Evolutionary conservation across 2,888 invertebrate genomes (phyloP).

Genomic region (Metalampra italica): DNA sequence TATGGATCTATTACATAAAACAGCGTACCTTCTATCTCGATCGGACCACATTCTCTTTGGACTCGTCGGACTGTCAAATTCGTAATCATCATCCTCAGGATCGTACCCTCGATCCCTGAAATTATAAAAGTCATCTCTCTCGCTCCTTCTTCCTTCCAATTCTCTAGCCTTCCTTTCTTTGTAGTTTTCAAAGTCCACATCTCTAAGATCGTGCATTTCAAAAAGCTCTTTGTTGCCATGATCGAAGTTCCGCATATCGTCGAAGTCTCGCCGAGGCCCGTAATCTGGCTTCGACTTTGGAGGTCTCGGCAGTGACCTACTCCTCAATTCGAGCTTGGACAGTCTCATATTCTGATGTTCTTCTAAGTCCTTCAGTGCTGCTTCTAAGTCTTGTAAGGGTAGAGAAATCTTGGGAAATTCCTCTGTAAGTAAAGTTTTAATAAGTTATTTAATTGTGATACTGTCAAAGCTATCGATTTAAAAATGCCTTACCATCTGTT

Average conservation of each 20-base stretch:
- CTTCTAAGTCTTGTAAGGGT: slow-evolving; percentile 65
- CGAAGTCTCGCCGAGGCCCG: slow-evolving; percentile 51
- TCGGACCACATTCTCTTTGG: slow-evolving; percentile 37
- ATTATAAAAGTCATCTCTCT: slow-evolving; percentile 39
- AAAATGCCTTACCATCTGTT: slow-evolving; percentile 36
- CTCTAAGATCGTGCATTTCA: slow-evolving; percentile 66
- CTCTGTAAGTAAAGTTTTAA: slow-evolving; percentile 33
- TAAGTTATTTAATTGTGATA: not conserved
- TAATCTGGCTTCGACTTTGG: slow-evolving; percentile 48
- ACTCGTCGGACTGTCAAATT: slow-evolving; percentile 48
- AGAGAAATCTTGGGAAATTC: slow-evolving; percentile 68
- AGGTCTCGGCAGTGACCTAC: slow-evolving; percentile 64
- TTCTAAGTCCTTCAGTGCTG: slow-evolving; percentile 61
- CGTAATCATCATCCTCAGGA: slow-evolving; percentile 66
- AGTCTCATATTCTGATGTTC: slow-evolving; percentile 50
- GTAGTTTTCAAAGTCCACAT: slow-evolving; percentile 70
- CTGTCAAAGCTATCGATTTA: not conserved
- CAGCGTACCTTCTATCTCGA: slow-evolving; percentile 34
- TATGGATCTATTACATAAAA: not conserved
- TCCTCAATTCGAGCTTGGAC: slow-evolving; percentile 46
- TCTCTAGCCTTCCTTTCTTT: slow-evolving; percentile 62
- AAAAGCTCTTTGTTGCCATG: slow-evolving; percentile 58
- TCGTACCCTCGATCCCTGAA: slow-evolving; percentile 57
- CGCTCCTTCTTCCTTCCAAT: slow-evolving; percentile 43
- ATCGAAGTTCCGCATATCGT: slow-evolving; percentile 45